Percentiles rank a stretch among this genome's conserved stretches.
Conservation (phyloP, 2,113 vertebrate genomes). For the Ginglymostoma cirratum region DNA sequence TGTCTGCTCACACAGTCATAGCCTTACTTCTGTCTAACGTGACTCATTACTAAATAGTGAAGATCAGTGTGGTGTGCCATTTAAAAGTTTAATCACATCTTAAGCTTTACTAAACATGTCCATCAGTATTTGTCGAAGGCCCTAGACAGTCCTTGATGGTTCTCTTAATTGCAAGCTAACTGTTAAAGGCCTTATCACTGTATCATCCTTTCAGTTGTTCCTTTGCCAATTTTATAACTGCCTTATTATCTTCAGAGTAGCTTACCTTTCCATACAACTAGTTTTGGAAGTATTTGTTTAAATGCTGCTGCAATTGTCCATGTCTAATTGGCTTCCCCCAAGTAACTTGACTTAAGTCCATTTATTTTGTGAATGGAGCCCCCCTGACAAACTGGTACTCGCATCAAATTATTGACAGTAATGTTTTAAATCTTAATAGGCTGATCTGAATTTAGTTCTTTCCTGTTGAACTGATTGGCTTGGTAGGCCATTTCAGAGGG, state of each 20-base stretch:
- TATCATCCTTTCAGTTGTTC: neutral
- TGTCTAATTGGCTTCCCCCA: neutral
- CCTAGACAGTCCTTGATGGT: neutral
- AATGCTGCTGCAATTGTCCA: neutral
- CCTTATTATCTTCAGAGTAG: neutral
- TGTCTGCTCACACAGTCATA: neutral
- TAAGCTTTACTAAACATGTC: neutral
- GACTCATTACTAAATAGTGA: neutral
- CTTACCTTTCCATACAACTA: neutral
- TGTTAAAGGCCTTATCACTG: neutral
- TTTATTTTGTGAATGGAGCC: neutral
- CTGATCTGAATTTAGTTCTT: neutral
- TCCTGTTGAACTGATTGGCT: no score
- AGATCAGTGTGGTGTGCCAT: neutral
- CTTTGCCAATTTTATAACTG: neutral
- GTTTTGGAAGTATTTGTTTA: neutral
- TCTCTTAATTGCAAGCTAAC: neutral
- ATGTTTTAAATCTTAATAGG: neutral
- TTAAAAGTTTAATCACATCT: neutral
- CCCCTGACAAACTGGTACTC: neutral
- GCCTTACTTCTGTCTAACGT: neutral
- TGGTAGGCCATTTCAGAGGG: no score
- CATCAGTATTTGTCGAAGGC: neutral
- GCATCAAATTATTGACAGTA: neutral
- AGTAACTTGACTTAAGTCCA: neutral